A percentile compares a stretch with the other conserved stretches of the same genome.
Conservation (phyloP, 2,888 invertebrate genomes). For the Microctonus aethiopoides region DNA sequence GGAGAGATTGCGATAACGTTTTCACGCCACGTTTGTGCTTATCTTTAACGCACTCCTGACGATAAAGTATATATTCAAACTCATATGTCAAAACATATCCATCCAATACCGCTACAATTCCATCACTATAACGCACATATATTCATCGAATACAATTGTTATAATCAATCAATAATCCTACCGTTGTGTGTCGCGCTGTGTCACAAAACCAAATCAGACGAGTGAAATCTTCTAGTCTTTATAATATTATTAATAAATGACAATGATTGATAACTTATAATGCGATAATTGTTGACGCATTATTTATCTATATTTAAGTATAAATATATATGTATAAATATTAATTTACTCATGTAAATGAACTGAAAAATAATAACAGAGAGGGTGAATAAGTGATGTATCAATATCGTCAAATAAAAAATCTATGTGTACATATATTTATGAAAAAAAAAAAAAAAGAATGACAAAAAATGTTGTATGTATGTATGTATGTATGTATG, state of each 20-base stretch:
- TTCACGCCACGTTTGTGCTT: too few species aligned
- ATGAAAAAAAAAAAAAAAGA: neutral
- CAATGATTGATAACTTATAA: neutral
- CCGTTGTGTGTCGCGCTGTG: neutral
- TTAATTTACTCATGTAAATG: neutral
- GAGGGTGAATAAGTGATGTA: neutral
- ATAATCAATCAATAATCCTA: neutral
- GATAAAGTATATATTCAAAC: too few species aligned
- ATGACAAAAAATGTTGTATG: neutral
- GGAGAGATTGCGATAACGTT: too few species aligned
- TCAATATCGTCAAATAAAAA: neutral
- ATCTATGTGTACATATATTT: neutral
- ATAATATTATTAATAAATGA: neutral
- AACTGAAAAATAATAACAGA: neutral
- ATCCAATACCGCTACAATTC: too few species aligned
- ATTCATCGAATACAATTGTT: neutral
- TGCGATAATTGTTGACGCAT: neutral
- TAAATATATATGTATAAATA: neutral
- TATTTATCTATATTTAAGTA: neutral
- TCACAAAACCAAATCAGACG: constrained; percentile 7
- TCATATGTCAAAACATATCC: too few species aligned
- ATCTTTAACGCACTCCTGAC: too few species aligned
- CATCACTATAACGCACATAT: neutral
- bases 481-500: constrained; percentile 4
- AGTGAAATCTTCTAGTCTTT: constrained; percentile 2